Percentiles rank a stretch among this genome's conserved stretches.
Evolutionary conservation across 2,113 vertebrate genomes (phyloP).

Genomic region (Pseudonaja textilis): DNA sequence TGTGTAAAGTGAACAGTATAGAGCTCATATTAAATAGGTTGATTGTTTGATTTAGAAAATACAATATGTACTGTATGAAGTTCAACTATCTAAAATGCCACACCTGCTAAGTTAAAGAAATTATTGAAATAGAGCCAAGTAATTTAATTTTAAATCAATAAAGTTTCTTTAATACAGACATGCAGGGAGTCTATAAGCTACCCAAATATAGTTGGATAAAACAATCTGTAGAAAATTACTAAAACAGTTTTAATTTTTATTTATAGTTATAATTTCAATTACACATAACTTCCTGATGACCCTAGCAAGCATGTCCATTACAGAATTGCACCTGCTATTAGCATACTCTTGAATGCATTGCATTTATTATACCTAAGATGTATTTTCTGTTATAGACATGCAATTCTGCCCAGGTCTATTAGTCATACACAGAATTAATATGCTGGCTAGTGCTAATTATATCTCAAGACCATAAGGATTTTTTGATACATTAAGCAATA

Average conservation of each 20-base stretch:
- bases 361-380: background rate
- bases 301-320: background rate
- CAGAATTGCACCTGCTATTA: background rate
- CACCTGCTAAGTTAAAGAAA: background rate
- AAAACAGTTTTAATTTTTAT: background rate
- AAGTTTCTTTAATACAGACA: background rate
- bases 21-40: conserved; percentile 10
- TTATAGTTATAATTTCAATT: background rate
- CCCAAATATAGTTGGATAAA: background rate
- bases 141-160: conserved; percentile 7
- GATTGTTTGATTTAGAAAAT: conserved; percentile 30
- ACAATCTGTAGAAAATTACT: background rate
- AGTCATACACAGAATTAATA: background rate
- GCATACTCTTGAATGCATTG: background rate
- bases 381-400: background rate
- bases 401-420: background rate
- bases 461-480: background rate
- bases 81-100: background rate
- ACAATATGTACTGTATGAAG: background rate
- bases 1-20: conserved; percentile 2
- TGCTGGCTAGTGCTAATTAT: background rate
- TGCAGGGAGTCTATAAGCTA: background rate
- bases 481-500: background rate
- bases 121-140: background rate
- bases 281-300: background rate